A percentile compares a stretch with the other conserved stretches of the same genome.
Evolutionary conservation across 1,140 invertebrate genomes (phyloP).

Genomic region (Phymorhynchus buccinoides): DNA sequence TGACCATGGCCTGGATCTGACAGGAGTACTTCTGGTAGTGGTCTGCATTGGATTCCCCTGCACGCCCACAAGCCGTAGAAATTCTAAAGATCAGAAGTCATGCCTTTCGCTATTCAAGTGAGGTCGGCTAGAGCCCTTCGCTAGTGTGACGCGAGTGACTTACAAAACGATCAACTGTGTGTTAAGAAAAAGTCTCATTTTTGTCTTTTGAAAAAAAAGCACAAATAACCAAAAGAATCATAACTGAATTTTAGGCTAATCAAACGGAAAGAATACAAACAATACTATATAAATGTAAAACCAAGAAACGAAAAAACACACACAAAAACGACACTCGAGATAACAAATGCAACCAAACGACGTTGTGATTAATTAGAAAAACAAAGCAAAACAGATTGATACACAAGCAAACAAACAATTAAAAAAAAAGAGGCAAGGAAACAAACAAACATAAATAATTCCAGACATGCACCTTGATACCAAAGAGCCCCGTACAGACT

Average conservation of each 20-base stretch:
- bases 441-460: not conserved
- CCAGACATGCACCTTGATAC: slow-evolving; percentile 61
- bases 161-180: too few relatives aligned
- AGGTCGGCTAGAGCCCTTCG: too few relatives aligned
- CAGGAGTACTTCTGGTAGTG: slow-evolving; percentile 49
- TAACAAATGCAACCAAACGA: not conserved
- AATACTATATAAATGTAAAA: too few relatives aligned
- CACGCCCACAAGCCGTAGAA: not conserved
- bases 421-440: too few relatives aligned
- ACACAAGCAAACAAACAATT: not conserved
- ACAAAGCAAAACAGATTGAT: not conserved
- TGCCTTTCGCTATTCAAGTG: too few relatives aligned
- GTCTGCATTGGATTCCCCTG: not conserved
- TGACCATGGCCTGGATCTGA: slow-evolving; percentile 61
- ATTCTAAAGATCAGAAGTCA: not conserved
- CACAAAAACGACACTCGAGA: not conserved
- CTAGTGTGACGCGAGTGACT: too few relatives aligned
- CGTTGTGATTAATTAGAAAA: not conserved
- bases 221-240: too few relatives aligned
- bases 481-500: slow-evolving; percentile 61
- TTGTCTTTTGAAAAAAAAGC: too few relatives aligned
- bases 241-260: too few relatives aligned
- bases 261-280: too few relatives aligned
- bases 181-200: not conserved
- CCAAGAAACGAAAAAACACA: too few relatives aligned